These are phyloP conservation scores for Selene dorsalis DNA, from an alignment of 2,797 vertebrate species.

Conservation along the genomic window DNA sequence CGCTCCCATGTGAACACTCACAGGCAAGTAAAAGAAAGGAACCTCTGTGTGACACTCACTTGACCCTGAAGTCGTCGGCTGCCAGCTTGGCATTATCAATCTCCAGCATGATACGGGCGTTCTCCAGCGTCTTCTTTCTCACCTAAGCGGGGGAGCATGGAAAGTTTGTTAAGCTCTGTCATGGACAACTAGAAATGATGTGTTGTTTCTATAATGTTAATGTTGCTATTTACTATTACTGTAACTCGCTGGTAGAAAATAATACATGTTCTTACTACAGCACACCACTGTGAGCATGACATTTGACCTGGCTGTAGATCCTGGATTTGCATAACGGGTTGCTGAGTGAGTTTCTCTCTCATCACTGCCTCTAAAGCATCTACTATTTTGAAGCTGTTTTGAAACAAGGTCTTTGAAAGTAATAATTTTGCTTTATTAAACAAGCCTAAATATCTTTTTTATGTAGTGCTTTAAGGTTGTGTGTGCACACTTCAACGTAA, in stretches of 20 bases:
- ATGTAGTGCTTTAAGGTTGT: not conserved
- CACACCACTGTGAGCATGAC: not conserved
- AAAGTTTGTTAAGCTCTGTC: not conserved
- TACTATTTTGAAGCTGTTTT: not conserved
- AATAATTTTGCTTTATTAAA: not conserved
- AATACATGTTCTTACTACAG: not conserved
- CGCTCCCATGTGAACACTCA: conserved; percentile 74
- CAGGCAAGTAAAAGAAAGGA: conserved; percentile 62
- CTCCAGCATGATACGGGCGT: conserved; percentile 86
- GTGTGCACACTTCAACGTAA: not conserved
- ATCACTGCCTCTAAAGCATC: not conserved
- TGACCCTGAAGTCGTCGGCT: conserved; percentile 87
- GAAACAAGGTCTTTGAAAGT: not conserved
- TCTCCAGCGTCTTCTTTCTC: conserved; percentile 83
- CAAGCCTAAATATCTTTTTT: not conserved
- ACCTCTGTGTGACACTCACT: conserved; percentile 80
- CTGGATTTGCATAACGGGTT: not conserved
- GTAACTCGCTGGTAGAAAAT: not conserved
- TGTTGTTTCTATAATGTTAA: not conserved
- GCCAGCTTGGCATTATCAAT: conserved; percentile 88
- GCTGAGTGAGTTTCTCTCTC: not conserved
- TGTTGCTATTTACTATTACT: not conserved
- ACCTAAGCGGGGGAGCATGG: conserved; percentile 70
- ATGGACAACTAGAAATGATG: not conserved
- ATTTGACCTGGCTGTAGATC: not conserved